phyloP scores from a whole-genome alignment of 2,888 invertebrate species.

The Dioctria rufipes region DNA sequence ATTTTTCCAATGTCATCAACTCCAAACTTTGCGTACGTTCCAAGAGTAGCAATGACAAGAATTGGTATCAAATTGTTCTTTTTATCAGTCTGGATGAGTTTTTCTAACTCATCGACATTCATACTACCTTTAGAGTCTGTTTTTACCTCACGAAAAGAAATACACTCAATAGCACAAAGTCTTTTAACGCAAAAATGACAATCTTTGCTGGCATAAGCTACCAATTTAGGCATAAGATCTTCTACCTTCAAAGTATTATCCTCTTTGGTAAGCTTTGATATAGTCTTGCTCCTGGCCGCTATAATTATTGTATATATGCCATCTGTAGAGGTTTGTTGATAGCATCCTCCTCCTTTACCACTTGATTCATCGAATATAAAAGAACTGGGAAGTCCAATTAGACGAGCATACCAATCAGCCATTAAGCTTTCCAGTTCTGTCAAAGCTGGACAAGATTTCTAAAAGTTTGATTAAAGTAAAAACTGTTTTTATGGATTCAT shows the following conservation, averaged over 20 bases:
- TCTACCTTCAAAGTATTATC: too few species aligned
- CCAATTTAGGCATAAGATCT: conserved; percentile 62
- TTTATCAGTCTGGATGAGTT: conserved; percentile 78
- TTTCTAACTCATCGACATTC: conserved; percentile 74
- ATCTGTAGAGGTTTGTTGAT: conserved; percentile 84
- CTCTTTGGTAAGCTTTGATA: background rate
- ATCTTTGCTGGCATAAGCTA: conserved; percentile 79
- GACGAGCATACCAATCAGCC: conserved; percentile 81
- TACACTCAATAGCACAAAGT: conserved; percentile 79
- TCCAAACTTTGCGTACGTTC: conserved; percentile 83
- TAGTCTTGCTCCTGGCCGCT: conserved; percentile 76
- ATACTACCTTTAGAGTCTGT: conserved; percentile 77
- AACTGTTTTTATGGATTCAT: background rate
- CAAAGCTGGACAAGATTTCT: conserved; percentile 85
- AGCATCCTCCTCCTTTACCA: conserved; percentile 79
- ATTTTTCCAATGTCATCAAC: conserved; percentile 83
- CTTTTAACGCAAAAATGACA: conserved; percentile 81
- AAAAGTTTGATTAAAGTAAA: conserved; percentile 6
- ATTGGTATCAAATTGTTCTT: conserved; percentile 81
- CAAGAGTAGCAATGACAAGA: conserved; percentile 82
- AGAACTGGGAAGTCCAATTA: conserved; percentile 78
- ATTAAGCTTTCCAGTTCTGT: conserved; percentile 84
- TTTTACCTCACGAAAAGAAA: conserved; percentile 78
- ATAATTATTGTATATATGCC: conserved; percentile 81
- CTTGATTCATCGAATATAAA: conserved; percentile 71